Evolutionary conservation across 2,888 invertebrate species (phyloP).

Genomic region (Drosophila mimetica): DNA sequence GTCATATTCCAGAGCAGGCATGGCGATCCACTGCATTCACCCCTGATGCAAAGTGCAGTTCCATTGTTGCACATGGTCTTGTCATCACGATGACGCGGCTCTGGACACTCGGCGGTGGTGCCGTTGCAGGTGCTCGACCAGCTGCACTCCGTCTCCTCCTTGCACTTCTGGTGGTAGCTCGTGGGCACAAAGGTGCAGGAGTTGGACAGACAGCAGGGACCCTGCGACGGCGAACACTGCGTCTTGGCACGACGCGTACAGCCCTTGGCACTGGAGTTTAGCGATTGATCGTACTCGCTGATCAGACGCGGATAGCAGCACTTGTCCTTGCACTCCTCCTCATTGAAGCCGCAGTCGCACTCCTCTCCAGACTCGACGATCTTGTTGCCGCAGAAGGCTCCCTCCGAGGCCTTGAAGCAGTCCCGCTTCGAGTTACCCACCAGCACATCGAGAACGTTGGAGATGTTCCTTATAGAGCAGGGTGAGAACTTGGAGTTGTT

Average conservation of each 20-base stretch:
- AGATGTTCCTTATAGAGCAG: slow-evolving; percentile 97
- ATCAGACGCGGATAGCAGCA: slow-evolving; percentile 97
- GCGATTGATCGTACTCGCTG: slow-evolving; percentile 88
- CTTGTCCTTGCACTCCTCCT: slow-evolving; percentile 94
- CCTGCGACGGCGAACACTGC: slow-evolving; percentile 96
- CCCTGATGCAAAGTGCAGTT: slow-evolving; percentile 93
- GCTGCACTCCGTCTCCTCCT: slow-evolving; percentile 95
- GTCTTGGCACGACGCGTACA: slow-evolving; percentile 91
- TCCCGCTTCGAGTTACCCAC: slow-evolving; percentile 95
- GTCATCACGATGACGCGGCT: slow-evolving; percentile 91
- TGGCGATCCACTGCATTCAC: slow-evolving; percentile 97
- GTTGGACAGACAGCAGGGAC: slow-evolving; percentile 95
- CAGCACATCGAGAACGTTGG: slow-evolving; percentile 96
- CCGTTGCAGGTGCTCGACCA: slow-evolving; percentile 95
- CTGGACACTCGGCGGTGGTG: slow-evolving; percentile 93
- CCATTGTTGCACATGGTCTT: slow-evolving; percentile 98
- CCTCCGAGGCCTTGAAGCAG: slow-evolving; percentile 95
- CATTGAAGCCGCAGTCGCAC: slow-evolving; percentile 98
- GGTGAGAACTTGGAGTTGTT: slow-evolving; percentile 99
- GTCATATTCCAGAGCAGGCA: slow-evolving; percentile 97
- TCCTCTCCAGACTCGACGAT: slow-evolving; percentile 99
- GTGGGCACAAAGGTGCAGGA: slow-evolving; percentile 91
- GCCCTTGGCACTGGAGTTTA: slow-evolving; percentile 90
- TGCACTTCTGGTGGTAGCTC: slow-evolving; percentile 89
- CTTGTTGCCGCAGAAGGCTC: slow-evolving; percentile 99